A percentile compares a stretch with the other conserved stretches of the same genome.
Conservation (phyloP, 2,888 invertebrate species). For the Leucophora obtusa region DNA sequence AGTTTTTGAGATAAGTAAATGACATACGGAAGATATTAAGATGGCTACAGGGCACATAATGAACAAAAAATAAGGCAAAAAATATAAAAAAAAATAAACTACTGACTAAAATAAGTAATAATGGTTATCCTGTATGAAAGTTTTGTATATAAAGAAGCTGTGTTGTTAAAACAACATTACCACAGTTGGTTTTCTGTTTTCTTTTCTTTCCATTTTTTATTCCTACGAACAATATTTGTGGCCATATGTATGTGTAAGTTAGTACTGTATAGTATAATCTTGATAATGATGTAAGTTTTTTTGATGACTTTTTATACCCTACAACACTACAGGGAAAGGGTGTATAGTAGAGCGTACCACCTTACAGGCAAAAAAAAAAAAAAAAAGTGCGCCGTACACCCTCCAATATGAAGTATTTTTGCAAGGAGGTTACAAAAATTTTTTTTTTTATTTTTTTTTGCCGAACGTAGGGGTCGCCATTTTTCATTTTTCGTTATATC, state of each 20-base stretch:
- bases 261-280: background rate
- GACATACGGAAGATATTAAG: constrained; percentile 72
- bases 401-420: no score
- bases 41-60: constrained; percentile 48
- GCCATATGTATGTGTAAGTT: no score
- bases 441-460: no score
- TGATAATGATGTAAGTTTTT: background rate
- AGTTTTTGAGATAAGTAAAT: constrained; percentile 72
- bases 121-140: constrained; percentile 49
- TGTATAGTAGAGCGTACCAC: no score
- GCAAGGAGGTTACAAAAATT: no score
- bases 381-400: no score
- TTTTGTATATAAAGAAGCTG: constrained; percentile 3
- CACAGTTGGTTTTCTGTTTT: background rate
- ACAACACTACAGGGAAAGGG: no score
- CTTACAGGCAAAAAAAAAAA: no score
- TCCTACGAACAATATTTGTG: no score
- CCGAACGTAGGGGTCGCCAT: no score
- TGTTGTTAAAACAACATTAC: constrained; percentile 9
- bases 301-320: background rate
- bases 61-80: constrained; percentile 35
- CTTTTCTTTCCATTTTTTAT: no score
- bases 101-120: constrained; percentile 51
- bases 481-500: no score
- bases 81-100: background rate